These are phyloP conservation scores for Chauna torquata DNA, from an alignment of 2,113 vertebrate species.

Conservation along the genomic window DNA sequence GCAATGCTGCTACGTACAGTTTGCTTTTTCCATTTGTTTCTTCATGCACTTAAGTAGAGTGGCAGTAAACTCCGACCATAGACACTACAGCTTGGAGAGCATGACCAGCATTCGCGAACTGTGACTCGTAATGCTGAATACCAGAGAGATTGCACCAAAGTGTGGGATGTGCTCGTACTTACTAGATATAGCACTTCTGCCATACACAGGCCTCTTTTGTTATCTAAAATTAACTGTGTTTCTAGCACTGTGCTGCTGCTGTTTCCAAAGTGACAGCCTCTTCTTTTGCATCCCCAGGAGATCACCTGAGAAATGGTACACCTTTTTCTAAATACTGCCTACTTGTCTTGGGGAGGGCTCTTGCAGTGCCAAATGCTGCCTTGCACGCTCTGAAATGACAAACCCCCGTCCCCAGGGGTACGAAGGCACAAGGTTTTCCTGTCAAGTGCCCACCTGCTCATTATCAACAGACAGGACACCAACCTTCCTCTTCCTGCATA, in stretches of 20 bases:
- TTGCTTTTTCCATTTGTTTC: not conserved
- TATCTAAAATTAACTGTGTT: slow-evolving; percentile 62
- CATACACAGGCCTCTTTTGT: not conserved
- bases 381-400: not conserved
- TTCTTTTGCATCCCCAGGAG: slow-evolving; percentile 15
- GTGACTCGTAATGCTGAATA: not conserved
- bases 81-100: not conserved
- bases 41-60: not conserved
- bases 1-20: not conserved
- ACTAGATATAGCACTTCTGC: not conserved
- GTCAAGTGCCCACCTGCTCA: not conserved
- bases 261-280: slow-evolving; percentile 58
- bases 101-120: not conserved
- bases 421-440: not conserved
- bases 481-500: not conserved
- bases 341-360: not conserved
- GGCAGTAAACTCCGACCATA: not conserved
- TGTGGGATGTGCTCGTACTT: not conserved
- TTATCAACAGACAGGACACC: not conserved
- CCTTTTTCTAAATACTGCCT: not conserved
- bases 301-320: not conserved
- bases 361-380: not conserved
- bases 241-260: slow-evolving; percentile 1
- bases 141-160: not conserved
- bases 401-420: not conserved